Evolutionary conservation across 2,797 vertebrate species (phyloP).

Genomic region (Ceyx erithaca): DNA sequence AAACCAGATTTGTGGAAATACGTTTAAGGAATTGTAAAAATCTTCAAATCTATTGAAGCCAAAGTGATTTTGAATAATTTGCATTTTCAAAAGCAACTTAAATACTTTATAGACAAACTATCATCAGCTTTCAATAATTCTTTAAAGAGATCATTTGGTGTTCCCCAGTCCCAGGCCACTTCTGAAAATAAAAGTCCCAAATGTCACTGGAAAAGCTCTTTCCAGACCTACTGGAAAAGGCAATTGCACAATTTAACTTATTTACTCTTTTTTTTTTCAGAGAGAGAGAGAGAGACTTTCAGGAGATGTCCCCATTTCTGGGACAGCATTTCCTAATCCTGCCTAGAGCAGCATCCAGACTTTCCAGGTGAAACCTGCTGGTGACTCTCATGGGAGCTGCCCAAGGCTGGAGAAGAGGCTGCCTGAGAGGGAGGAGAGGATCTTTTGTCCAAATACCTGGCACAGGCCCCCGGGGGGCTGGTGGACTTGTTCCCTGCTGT

Average conservation of each 20-base stretch:
- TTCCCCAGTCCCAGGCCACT: not conserved
- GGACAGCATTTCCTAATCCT: not conserved
- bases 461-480: constrained; percentile 81
- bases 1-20: not conserved
- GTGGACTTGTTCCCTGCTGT: constrained; percentile 86
- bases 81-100: not conserved
- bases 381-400: not conserved
- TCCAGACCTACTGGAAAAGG: not conserved
- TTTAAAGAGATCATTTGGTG: not conserved
- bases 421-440: not conserved
- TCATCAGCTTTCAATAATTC: not conserved
- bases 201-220: not conserved
- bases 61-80: not conserved
- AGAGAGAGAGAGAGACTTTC: not conserved
- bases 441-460: constrained; percentile 80
- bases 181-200: not conserved
- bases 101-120: not conserved
- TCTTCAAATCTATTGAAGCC: not conserved
- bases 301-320: not conserved
- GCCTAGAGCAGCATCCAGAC: not conserved
- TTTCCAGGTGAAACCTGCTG: not conserved
- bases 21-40: not conserved
- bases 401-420: not conserved
- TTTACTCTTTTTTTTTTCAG: not conserved
- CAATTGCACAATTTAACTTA: not conserved